phyloP scores from a whole-genome alignment of 2,797 vertebrate species.

The Denticeps clupeoides region DNA sequence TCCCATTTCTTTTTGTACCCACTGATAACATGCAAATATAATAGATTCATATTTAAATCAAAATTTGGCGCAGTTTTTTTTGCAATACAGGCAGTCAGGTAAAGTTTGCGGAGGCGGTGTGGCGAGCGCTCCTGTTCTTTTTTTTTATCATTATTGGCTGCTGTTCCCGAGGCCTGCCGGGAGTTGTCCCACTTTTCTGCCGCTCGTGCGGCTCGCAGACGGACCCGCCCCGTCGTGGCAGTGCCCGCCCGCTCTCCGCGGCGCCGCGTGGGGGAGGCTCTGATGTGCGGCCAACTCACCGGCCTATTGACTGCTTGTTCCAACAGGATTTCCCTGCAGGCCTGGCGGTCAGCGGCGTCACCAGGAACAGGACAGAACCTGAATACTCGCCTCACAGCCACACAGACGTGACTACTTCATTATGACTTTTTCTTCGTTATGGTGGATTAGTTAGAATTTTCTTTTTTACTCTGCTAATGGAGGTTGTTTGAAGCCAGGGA shows the following conservation, averaged over 20 bases:
- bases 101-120: neutral
- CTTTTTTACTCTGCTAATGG: no score
- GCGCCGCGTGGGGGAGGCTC: conserved; percentile 1
- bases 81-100: no score
- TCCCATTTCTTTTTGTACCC: no score
- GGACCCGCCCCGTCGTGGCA: conserved; percentile 4
- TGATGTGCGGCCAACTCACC: neutral
- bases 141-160: conserved; percentile 21
- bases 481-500: no score
- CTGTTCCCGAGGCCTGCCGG: conserved; percentile 15
- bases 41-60: no score
- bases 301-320: neutral
- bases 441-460: no score
- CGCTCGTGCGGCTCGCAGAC: conserved; percentile 12
- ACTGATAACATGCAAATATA: no score
- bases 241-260: no score
- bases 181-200: conserved; percentile 26
- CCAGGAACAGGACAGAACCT: neutral
- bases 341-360: neutral
- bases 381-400: neutral
- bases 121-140: conserved; percentile 8
- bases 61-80: no score
- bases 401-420: no score
- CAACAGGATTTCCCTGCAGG: neutral
- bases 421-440: no score